A percentile compares a stretch with the other conserved stretches of the same genome.
These are phyloP conservation scores for Pegoplata infirma DNA, from an alignment of 2,888 invertebrate genomes.

Conservation along the genomic window DNA sequence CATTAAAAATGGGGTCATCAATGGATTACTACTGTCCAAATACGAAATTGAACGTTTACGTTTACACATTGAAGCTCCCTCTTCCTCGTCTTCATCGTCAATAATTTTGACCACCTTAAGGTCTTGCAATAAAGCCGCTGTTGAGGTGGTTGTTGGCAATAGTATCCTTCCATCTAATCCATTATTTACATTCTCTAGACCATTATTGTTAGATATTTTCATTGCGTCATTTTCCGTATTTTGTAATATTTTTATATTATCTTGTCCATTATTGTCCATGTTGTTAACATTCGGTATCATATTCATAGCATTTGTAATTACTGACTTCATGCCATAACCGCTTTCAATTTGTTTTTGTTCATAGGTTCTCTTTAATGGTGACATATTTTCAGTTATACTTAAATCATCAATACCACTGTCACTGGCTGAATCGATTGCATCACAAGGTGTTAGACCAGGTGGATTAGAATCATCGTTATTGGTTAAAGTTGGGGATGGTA, in stretches of 20 bases:
- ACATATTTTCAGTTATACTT: constrained; percentile 63
- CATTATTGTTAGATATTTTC: not conserved
- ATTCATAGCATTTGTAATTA: not conserved
- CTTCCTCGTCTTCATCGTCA: not conserved
- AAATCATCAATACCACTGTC: constrained; percentile 75
- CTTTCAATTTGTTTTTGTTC: constrained; percentile 23
- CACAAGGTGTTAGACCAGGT: constrained; percentile 68
- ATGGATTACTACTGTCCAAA: constrained; percentile 73
- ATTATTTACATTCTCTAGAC: not conserved
- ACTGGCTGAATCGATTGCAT: constrained; percentile 70
- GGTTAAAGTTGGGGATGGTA: constrained; percentile 68
- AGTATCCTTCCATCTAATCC: too few species aligned
- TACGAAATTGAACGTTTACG: constrained; percentile 71
- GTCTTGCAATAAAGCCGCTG: not conserved
- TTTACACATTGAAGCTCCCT: constrained; percentile 42
- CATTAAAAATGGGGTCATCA: constrained; percentile 71
- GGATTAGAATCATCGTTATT: constrained; percentile 71
- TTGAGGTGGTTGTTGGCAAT: too few species aligned
- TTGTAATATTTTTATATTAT: constrained; percentile 4
- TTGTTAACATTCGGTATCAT: not conserved
- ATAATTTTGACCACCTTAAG: constrained; percentile 1
- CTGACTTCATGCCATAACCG: constrained; percentile 1
- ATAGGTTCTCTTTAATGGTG: constrained; percentile 56
- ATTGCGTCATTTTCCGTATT: not conserved
- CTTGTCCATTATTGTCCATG: constrained; percentile 7